Evolutionary conservation across 2,797 vertebrate species (phyloP).

Genomic region (Lutjanus argentimaculatus): DNA sequence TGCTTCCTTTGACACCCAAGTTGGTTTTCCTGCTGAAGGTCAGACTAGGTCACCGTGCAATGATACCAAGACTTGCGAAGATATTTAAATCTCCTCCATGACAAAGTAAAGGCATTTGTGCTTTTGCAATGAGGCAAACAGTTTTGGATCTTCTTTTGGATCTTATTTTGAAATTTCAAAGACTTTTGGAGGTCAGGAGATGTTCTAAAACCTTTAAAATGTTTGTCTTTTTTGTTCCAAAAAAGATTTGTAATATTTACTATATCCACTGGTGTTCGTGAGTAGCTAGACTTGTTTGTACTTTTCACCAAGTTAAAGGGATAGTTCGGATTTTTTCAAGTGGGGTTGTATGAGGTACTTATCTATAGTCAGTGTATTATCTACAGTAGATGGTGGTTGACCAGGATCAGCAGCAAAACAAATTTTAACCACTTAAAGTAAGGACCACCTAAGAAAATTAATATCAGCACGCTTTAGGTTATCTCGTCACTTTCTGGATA

Average conservation of each 20-base stretch:
- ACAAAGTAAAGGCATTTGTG: background rate
- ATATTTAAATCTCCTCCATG: background rate
- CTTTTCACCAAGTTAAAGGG: background rate
- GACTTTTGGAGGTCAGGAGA: background rate
- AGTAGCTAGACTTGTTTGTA: background rate
- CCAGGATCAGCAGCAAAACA: too few species aligned
- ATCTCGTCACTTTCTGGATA: too few species aligned
- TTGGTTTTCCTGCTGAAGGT: constrained; percentile 13
- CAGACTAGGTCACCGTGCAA: constrained; percentile 7
- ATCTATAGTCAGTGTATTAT: too few species aligned
- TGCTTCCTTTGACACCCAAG: constrained; percentile 17
- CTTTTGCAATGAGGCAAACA: background rate
- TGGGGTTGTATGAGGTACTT: too few species aligned
- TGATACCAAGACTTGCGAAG: background rate
- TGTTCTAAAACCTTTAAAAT: background rate
- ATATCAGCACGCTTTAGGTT: too few species aligned
- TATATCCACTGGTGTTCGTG: background rate
- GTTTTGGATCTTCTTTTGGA: background rate
- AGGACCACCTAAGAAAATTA: too few species aligned
- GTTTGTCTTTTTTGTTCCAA: too few species aligned
- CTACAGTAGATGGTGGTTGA: too few species aligned
- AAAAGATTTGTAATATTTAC: background rate
- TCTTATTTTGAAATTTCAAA: background rate
- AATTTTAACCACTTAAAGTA: too few species aligned
- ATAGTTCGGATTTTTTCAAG: too few species aligned